A percentile compares a stretch with the other conserved stretches of the same genome.
Conservation (phyloP, 2,113 vertebrate species). For the Morone saxatilis region DNA sequence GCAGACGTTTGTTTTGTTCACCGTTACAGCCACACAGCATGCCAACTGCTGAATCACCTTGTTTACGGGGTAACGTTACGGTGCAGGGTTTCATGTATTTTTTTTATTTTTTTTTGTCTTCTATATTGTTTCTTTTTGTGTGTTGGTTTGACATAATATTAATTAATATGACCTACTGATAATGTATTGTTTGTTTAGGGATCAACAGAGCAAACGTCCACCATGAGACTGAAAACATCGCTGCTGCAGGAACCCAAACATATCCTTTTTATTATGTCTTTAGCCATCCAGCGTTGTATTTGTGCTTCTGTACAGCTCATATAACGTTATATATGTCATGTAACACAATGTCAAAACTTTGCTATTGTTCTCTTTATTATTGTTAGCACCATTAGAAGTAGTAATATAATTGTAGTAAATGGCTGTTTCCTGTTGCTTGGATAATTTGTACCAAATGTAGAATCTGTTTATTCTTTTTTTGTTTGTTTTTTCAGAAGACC, state of each 20-base stretch:
- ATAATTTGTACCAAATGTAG: neutral
- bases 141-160: neutral
- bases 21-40: conserved; percentile 21
- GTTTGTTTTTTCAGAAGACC: too few species aligned
- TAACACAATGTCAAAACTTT: neutral
- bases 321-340: too few species aligned
- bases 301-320: neutral
- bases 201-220: conserved; percentile 29
- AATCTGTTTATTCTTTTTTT: neutral
- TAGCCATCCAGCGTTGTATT: neutral
- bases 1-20: conserved; percentile 54
- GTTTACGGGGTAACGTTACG: neutral
- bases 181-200: conserved; percentile 35
- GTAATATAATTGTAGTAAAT: neutral
- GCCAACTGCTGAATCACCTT: neutral
- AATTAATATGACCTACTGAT: neutral
- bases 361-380: neutral
- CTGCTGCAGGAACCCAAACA: conserved; percentile 97
- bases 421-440: neutral
- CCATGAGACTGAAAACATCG: conserved; percentile 95
- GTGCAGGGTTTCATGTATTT: neutral
- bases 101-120: neutral
- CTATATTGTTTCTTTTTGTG: neutral
- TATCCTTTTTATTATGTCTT: conserved; percentile 89
- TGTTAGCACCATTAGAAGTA: neutral